Evolutionary conservation across 2,888 invertebrate genomes (phyloP).

Genomic region (Amblyjoppa fuscipennis): DNA sequence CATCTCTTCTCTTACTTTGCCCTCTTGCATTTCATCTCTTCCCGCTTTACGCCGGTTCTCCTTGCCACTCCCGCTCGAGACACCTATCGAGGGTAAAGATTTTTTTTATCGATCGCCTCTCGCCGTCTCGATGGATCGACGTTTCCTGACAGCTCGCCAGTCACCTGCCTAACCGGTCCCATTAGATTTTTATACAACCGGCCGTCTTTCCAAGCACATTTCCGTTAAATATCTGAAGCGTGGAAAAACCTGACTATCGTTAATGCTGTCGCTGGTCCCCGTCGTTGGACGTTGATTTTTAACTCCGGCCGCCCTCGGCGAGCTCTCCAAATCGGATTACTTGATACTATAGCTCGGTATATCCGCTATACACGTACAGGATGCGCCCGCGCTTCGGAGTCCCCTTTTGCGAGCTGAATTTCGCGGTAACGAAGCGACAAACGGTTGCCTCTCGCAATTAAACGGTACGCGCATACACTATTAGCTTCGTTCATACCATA

Average conservation of each 20-base stretch:
- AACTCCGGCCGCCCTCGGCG: constrained; percentile 30
- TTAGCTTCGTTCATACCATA: constrained; percentile 39
- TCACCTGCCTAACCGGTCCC: constrained; percentile 7
- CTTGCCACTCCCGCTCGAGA: constrained; percentile 10
- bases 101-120: constrained; percentile 28
- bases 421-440: constrained; percentile 56
- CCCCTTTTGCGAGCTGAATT: constrained; percentile 28
- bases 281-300: constrained; percentile 59
- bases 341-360: constrained; percentile 33
- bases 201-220: constrained; percentile 50
- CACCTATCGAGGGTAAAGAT: constrained; percentile 7
- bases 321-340: constrained; percentile 55
- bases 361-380: constrained; percentile 9
- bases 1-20: constrained; percentile 27
- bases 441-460: constrained; percentile 50
- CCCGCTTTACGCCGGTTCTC: neutral
- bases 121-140: constrained; percentile 21
- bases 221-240: constrained; percentile 57
- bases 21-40: constrained; percentile 22
- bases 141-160: constrained; percentile 9
- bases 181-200: constrained; percentile 55
- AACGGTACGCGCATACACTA: constrained; percentile 30
- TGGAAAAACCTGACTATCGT: constrained; percentile 40
- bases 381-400: neutral
- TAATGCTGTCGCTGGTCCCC: constrained; percentile 7